Percentiles rank a stretch among this genome's conserved stretches.
Conservation (phyloP, 1,140 invertebrate species). For the Drosophila baimaii region DNA sequence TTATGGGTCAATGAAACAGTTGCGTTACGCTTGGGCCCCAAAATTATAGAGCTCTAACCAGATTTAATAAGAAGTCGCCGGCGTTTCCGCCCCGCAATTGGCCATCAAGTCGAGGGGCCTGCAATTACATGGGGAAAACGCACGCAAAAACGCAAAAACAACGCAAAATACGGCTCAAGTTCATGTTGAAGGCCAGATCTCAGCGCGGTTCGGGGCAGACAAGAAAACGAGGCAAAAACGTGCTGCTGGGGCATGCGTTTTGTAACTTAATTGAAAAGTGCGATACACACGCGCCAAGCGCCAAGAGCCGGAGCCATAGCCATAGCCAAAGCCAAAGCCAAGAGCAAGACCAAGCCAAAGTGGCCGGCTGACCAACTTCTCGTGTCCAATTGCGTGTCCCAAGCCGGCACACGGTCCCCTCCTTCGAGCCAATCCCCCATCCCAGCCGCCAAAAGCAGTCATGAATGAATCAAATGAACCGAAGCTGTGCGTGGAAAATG, state of each 20-base stretch:
- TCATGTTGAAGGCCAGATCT: constrained; percentile 72
- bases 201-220: constrained; percentile 19
- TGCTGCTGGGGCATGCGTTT: constrained; percentile 79
- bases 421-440: constrained; percentile 4
- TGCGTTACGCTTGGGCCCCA: not conserved
- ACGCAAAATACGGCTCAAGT: constrained; percentile 57
- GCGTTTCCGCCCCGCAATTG: constrained; percentile 39
- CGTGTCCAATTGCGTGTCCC: constrained; percentile 54
- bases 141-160: constrained; percentile 46
- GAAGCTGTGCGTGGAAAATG: constrained; percentile 48
- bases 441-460: constrained; percentile 26
- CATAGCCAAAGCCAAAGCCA: constrained; percentile 52
- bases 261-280: constrained; percentile 81
- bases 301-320: constrained; percentile 26
- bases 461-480: constrained; percentile 57
- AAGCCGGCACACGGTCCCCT: constrained; percentile 36
- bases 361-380: constrained; percentile 53
- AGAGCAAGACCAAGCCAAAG: constrained; percentile 37
- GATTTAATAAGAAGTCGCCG: constrained; percentile 38
- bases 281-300: constrained; percentile 77
- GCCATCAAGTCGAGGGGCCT: constrained; percentile 30
- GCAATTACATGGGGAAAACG: constrained; percentile 54
- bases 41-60: constrained; percentile 31
- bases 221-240: constrained; percentile 62
- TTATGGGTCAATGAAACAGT: constrained; percentile 42